Base-by-base conservation (phyloP, 1,140 invertebrate genomes). In the Pristionchus pacificus region DNA sequence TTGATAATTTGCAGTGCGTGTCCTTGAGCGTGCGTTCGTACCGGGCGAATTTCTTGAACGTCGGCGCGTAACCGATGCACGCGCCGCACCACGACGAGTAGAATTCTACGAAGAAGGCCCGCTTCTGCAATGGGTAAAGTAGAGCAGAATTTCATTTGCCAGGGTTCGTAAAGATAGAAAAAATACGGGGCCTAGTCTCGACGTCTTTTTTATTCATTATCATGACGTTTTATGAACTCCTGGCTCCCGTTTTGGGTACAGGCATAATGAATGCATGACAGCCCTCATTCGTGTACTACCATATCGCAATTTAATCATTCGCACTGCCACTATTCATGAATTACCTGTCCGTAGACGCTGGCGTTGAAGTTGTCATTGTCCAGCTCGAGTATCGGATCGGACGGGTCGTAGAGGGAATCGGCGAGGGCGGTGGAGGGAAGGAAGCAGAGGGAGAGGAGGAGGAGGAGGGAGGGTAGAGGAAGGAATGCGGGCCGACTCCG, bases 51-150 rank as follows among this genome's bases (percentile, higher is more conserved):
- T 74, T 76, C 58, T 75, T 71, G 58, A 76, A 76, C 15, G 72
- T 76, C 10, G 76, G 76, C 0, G 74, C 75, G 65, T 77, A 77
- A 38, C 59, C 68, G n/a, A 72, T 71, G 58, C 76, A 77, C 2
- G 69, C 69, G 2, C 76, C 76, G 70, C 76, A 77, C 74, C 75
- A 77, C 19, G 71, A 74, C 14, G 75, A 72, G 68, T 77, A 77
- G 49, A 77, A 77, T 59, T 77, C 76, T 33, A 77, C 59, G 61
- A 77, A 77, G 67, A 65, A 62, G 1, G 76, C 74, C 57, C 66
- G 66, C 30, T 77, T 77, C 76, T 76, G 71, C 49, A 75, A 73
- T 63, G 25, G n/a, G n/a, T n/a, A n/a, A n/a, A n/a, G n/a, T 57
- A 57, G 55, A n/a, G 15, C 15, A 57, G 55, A n/a, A 57, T 57